phyloP scores from a whole-genome alignment of 2,888 invertebrate genomes.

The Machimus atricapillus region DNA sequence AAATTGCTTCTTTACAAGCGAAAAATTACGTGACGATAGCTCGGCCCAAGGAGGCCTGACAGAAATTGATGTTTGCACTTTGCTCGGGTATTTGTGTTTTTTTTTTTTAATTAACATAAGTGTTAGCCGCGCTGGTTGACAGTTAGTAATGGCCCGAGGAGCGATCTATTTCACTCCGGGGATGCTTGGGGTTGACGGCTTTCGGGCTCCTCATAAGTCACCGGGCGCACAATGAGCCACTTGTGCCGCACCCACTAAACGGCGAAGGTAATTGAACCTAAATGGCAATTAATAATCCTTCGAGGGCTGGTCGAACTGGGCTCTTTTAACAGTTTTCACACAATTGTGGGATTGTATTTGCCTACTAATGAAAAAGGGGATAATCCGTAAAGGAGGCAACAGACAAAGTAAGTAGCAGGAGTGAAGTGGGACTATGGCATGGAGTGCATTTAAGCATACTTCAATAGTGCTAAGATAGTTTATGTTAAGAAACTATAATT shows the following conservation, averaged over 20 bases:
- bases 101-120: constrained; percentile 11
- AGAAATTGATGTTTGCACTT: constrained; percentile 1
- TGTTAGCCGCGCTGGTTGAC: not conserved
- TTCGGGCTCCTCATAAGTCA: not conserved
- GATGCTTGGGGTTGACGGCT: not conserved
- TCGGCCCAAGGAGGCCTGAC: not conserved
- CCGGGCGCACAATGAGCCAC: not conserved
- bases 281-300: not conserved
- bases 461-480: no score
- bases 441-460: no score
- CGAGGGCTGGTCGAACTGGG: not conserved
- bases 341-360: not conserved
- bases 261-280: not conserved
- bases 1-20: constrained; percentile 32
- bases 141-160: not conserved
- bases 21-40: constrained; percentile 35
- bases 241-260: not conserved
- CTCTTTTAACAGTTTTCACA: not conserved
- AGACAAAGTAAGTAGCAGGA: not conserved
- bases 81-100: not conserved
- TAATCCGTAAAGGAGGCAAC: not conserved
- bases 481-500: no score
- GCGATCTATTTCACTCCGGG: not conserved
- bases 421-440: not conserved
- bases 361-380: not conserved